Base-by-base conservation (phyloP, 1,140 invertebrate genomes). In the Drosophila navojoa region DNA sequence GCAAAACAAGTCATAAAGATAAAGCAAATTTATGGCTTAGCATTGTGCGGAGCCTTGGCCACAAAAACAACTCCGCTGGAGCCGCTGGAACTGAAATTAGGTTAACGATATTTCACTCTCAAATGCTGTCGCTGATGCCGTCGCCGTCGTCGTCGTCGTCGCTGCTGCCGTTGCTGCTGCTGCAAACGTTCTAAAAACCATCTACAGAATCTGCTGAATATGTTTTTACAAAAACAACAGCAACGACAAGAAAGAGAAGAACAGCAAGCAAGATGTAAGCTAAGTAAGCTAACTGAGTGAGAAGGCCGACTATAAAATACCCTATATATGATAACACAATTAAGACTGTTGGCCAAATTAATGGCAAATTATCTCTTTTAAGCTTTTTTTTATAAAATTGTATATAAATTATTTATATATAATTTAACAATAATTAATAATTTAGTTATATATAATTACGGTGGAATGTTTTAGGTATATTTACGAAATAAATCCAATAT, bases 1-100 rank as follows among this genome's bases (percentile, higher is more conserved):
- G 77, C 79, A 87, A 87, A 87, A 87, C 82, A 87, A 87, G 82
- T 89, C 82, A 87, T 87, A 87, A 87, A 87, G 82, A 87, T 87
- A 87, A 87, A 87, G 79, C 38, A 87, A 82, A 87, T 87, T 87
- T 87, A 87, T 87, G 82, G 84, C 61, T 62, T 67, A 85, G 82
- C 79, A 76, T 85, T 71, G 78, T 76, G 81, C 67, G 69, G 78
- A 74, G 67, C 47, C 70, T 55, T 59, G 53, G 67, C 52, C 67
- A 59, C 35, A 71, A 60, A 68, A 76, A 79, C 84, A 86, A 79
- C 76, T 64, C 38, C 62, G 52, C 61, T 27, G 66, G 63, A 78
- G 75, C 70, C 44, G 47, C 59, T 59, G 57, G 38, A 57, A 71
- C 85, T 55, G 71, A 89, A 87, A 87, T 87, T 87, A 87, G 84